Percentiles rank a stretch among this genome's conserved stretches.
phyloP scores from a whole-genome alignment of 2,113 vertebrate genomes.

The Oreochromis niloticus region DNA sequence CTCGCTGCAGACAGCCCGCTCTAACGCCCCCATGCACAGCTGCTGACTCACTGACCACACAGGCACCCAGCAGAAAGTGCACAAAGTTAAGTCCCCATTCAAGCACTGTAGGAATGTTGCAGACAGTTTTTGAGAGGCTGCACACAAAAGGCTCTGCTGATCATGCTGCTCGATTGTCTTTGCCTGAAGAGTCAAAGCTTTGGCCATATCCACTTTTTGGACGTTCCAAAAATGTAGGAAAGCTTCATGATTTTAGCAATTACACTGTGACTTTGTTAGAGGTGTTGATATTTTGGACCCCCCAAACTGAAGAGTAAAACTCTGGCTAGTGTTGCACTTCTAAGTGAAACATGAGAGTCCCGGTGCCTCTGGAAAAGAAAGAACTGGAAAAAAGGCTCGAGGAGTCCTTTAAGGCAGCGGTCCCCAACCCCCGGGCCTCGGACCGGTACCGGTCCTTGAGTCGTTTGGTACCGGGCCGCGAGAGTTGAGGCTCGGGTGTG shows the following conservation, averaged over 20 bases:
- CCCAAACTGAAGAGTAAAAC: not conserved
- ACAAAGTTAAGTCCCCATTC: not conserved
- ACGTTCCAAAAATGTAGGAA: not conserved
- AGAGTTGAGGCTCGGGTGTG: too few species aligned
- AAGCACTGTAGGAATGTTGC: not conserved
- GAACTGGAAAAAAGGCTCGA: not conserved
- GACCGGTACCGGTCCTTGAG: too few species aligned
- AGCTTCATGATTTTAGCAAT: not conserved
- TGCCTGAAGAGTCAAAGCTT: not conserved
- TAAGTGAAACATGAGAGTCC: conserved; percentile 46
- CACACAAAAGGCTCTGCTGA: not conserved
- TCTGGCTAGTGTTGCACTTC: not conserved
- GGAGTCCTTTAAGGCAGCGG: not conserved
- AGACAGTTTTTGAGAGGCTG: not conserved
- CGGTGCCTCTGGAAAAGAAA: not conserved
- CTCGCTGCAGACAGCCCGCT: conserved; percentile 7
- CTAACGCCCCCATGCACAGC: conserved; percentile 23
- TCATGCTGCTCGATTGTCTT: not conserved
- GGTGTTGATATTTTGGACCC: not conserved
- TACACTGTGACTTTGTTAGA: not conserved
- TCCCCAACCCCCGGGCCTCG: too few species aligned
- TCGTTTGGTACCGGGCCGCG: too few species aligned
- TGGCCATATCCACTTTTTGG: not conserved
- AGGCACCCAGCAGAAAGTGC: not conserved
- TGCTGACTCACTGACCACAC: conserved; percentile 48